These are phyloP conservation scores for Phoeniculus purpureus DNA, from an alignment of 2,797 vertebrate genomes.

Conservation along the genomic window DNA sequence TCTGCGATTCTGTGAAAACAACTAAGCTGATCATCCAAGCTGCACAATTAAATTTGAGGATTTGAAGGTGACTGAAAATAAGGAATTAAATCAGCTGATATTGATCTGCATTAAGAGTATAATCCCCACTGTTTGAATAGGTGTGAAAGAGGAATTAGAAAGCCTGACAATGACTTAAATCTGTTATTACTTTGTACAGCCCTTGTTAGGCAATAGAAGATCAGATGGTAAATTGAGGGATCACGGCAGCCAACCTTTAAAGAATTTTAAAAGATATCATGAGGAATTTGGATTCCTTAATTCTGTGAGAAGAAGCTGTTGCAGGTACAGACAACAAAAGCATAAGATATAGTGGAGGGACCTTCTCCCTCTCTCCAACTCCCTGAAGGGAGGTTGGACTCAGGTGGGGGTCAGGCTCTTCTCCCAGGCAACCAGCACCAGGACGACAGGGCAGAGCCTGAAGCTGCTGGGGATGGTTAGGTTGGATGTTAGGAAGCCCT, in stretches of 20 bases:
- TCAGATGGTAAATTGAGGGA: not conserved
- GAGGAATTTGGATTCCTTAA: not conserved
- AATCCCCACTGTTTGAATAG: constrained; percentile 8
- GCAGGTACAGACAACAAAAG: not conserved
- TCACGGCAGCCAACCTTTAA: not conserved
- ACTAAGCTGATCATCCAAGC: not conserved
- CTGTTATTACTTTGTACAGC: not conserved
- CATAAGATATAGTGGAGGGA: not conserved
- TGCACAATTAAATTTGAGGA: not conserved
- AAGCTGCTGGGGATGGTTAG: no score
- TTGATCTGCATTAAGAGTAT: not conserved
- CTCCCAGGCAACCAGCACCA: no score
- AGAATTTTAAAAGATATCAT: not conserved
- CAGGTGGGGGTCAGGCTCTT: no score
- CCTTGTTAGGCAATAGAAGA: not conserved
- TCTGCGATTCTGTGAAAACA: no score
- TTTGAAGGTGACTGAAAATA: not conserved
- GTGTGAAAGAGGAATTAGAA: not conserved
- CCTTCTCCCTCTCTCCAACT: no score
- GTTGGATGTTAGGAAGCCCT: no score
- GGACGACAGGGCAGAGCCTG: no score
- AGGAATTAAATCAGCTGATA: not conserved
- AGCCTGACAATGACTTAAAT: not conserved
- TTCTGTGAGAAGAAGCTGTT: not conserved
- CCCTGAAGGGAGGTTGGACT: no score